Conservation (phyloP, 2,113 vertebrate species). For the Gallinago media region DNA sequence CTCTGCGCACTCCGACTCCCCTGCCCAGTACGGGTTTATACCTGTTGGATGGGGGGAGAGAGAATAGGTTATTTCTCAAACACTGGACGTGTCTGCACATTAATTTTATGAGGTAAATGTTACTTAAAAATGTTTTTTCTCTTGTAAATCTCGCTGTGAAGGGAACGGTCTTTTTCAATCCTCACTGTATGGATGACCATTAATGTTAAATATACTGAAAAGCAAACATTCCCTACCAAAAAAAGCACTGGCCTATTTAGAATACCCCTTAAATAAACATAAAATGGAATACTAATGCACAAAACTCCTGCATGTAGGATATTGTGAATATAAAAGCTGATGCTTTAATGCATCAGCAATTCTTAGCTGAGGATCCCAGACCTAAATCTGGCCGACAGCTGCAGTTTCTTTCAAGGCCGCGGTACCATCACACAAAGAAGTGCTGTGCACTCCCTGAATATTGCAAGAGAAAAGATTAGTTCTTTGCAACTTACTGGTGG, state of each 20-base stretch:
- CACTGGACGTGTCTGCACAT: rapidly evolving
- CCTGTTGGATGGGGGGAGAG: constrained; percentile 63
- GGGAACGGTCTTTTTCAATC: not conserved
- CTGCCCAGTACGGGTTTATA: constrained; percentile 82
- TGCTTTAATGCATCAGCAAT: not conserved
- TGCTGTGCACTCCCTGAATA: not conserved
- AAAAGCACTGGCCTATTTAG: not conserved
- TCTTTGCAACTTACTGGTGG: constrained; percentile 82
- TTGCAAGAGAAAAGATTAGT: not conserved
- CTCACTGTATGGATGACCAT: rapidly evolving
- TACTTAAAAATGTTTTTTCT: not conserved
- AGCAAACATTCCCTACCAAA: not conserved
- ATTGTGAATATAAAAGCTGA: not conserved
- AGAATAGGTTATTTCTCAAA: rapidly evolving
- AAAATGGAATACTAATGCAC: not conserved
- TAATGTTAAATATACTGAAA: not conserved
- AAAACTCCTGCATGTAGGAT: not conserved
- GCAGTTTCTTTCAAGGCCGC: not conserved
- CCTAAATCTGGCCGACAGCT: not conserved
- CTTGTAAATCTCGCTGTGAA: not conserved
- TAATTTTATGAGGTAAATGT: not conserved
- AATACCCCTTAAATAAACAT: not conserved
- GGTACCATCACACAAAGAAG: rapidly evolving
- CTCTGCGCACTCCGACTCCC: constrained; percentile 69
- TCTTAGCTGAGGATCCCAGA: not conserved